Evolutionary conservation across 2,888 invertebrate species (phyloP), one percentile per base, ranked within the genome.

Genomic region (Clepsis dumicolana): DNA sequence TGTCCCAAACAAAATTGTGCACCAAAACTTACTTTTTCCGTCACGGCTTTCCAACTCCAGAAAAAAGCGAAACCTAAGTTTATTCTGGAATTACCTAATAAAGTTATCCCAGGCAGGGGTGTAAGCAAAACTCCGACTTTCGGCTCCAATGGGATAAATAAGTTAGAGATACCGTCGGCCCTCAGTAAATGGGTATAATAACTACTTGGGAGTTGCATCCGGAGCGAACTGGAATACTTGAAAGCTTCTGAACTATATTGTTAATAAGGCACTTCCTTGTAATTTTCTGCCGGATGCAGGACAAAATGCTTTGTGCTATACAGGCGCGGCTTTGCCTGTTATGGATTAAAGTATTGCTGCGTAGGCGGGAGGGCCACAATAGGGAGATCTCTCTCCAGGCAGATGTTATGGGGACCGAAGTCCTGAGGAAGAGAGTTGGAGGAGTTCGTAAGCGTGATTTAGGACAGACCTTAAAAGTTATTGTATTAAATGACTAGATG

Each of bases 71-170:
- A 25, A 32, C 41, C 41, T 44, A 60, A 53, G 53, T 53, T 53
- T 60, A 32, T 53, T 41, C 25, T 41, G 27, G 53, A 18, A 41
- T 24, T 14, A 54, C 54, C 54, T 54, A 66, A 61, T 48, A 66
- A 61, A 61, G 44, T 54, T 66, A 56, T 48, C 56, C 8, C 14
- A 14, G 53, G 62, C 52, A 35, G 53, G 41, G 61, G 53, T 44
- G 54, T 44, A 35, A 56, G 65, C 35, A 25, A 44, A 44, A 65
- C 65, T 66, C 25, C 54, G 61, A 66, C 61, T 61, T 66, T 64
- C 14, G 44, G 61, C 65, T 44, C 54, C 53, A 66, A 61, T 54
- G 25, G 54, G 54, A 61, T 66, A 66, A 66, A 66, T 61, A 66
- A 61, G 65, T 61, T 61, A 54, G 25, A 18, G 27, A 52, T 27